These are phyloP conservation scores for Dasyornis broadbenti DNA, from an alignment of 2,113 vertebrate species.

Conservation along the genomic window DNA sequence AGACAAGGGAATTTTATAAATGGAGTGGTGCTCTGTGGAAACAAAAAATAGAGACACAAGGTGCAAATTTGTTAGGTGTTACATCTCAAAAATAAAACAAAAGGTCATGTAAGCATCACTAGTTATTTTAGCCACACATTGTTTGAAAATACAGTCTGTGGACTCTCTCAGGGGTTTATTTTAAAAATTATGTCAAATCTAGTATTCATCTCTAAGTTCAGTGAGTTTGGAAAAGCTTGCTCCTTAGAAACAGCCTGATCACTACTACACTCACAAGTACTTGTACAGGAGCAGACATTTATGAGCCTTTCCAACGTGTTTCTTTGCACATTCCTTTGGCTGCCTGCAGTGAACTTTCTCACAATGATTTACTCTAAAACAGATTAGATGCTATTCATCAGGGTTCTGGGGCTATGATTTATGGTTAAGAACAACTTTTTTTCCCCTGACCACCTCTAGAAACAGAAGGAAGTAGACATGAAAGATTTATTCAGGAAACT, in stretches of 20 bases:
- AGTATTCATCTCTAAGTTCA: background rate
- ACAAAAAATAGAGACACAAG: background rate
- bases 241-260: background rate
- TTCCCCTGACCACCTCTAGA: background rate
- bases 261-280: background rate
- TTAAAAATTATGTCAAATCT: background rate
- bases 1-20: background rate
- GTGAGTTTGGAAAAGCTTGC: background rate
- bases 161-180: background rate
- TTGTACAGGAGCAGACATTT: background rate
- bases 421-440: background rate
- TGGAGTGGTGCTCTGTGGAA: background rate
- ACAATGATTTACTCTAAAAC: background rate
- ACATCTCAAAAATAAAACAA: background rate
- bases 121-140: background rate
- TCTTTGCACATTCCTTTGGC: background rate
- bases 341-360: background rate
- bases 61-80: background rate
- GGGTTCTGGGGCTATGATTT: background rate
- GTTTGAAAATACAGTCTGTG: background rate
- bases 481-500: background rate
- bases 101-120: background rate
- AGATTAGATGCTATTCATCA: background rate
- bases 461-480: background rate
- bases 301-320: background rate